Percentiles rank a stretch among this genome's conserved stretches.
Evolutionary conservation across 2,797 vertebrate genomes (phyloP).

Genomic region (Pseudomugil gertrudae): DNA sequence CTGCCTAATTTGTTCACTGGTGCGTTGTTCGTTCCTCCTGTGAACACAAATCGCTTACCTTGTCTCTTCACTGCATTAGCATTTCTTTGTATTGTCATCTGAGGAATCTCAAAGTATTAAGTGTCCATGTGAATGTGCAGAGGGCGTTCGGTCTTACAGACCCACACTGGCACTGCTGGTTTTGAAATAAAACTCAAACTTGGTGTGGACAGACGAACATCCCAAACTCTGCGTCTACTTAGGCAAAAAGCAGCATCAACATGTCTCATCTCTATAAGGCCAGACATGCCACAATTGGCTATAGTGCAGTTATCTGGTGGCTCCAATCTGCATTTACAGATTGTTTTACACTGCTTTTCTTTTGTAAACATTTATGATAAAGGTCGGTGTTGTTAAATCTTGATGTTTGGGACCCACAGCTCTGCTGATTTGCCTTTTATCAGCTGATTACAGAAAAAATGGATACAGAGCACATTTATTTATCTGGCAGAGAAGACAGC

Average conservation of each 20-base stretch:
- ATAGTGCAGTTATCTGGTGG: conserved; percentile 57
- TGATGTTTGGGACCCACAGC: conserved; percentile 22
- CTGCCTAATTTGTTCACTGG: conserved; percentile 45
- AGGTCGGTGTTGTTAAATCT: conserved; percentile 31
- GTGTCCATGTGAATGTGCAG: conserved; percentile 18
- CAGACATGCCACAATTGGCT: conserved; percentile 43
- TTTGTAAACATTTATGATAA: conserved; percentile 63
- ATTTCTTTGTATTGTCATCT: conserved; percentile 22
- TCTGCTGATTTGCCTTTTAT: conserved; percentile 3
- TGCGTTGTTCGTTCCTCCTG: neutral
- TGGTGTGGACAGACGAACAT: conserved; percentile 32
- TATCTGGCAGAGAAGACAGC: conserved; percentile 9
- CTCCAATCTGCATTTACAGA: conserved; percentile 44
- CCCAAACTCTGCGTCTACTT: conserved; percentile 37
- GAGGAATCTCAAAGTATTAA: conserved; percentile 20
- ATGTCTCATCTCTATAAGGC: conserved; percentile 50
- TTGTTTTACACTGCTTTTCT: conserved; percentile 52
- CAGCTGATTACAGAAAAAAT: conserved; percentile 10
- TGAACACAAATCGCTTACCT: conserved; percentile 16
- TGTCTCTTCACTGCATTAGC: conserved; percentile 36
- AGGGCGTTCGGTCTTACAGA: conserved; percentile 35
- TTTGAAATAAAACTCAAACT: conserved; percentile 41
- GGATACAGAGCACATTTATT: neutral
- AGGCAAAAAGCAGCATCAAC: conserved; percentile 51
- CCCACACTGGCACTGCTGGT: conserved; percentile 67